Conservation (phyloP, 2,797 vertebrate species). For the Sus cebifrons region DNA sequence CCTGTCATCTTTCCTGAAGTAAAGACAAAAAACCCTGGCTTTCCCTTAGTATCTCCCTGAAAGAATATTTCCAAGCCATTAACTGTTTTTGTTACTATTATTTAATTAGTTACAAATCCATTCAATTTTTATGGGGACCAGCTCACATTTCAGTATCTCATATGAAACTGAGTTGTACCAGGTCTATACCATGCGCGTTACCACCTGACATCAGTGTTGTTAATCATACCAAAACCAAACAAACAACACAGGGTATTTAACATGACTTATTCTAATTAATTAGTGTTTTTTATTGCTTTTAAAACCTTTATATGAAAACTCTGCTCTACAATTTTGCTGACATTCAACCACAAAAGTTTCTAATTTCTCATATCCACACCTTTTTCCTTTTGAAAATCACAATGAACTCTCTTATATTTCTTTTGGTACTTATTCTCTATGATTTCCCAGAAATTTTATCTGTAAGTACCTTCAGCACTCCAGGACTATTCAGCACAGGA, state of each 20-base stretch:
- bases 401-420: background rate
- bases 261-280: conserved; percentile 40
- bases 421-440: background rate
- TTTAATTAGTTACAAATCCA: conserved; percentile 3
- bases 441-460: conserved; percentile 59
- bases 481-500: background rate
- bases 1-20: conserved; percentile 38
- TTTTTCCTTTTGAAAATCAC: conserved; percentile 58
- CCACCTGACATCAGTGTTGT: conserved; percentile 18
- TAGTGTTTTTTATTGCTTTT: conserved; percentile 22
- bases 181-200: background rate
- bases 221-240: background rate
- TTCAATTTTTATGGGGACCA: conserved; percentile 59
- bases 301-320: conserved; percentile 67
- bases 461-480: background rate
- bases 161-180: conserved; percentile 46
- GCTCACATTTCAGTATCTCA: conserved; percentile 20
- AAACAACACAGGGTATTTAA: background rate
- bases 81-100: conserved; percentile 24
- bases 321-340: conserved; percentile 5
- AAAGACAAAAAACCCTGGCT: conserved; percentile 17
- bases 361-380: conserved; percentile 42
- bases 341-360: conserved; percentile 26
- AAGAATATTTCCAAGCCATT: background rate
- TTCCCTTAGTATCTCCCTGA: conserved; percentile 10